A percentile compares a stretch with the other conserved stretches of the same genome.
Evolutionary conservation across 1,140 invertebrate genomes (phyloP).

Genomic region (Musca vetustissima): DNA sequence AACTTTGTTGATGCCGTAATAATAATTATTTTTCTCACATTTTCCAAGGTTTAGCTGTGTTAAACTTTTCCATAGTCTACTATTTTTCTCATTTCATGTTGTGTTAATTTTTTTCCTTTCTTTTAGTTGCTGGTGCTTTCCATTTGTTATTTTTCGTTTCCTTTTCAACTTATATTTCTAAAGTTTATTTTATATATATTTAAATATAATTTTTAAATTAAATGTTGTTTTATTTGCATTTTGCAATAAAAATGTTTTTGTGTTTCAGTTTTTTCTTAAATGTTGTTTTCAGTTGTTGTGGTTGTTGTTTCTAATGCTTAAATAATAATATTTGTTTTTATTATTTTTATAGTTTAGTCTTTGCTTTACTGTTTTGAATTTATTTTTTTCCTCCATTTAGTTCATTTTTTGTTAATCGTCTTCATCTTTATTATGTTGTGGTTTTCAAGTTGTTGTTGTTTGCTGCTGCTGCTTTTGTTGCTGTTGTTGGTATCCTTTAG

Average conservation of each 20-base stretch:
- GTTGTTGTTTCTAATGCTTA: slow-evolving; percentile 9
- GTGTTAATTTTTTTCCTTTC: neutral
- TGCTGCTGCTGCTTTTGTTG: slow-evolving; percentile 5
- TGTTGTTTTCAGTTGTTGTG: slow-evolving; percentile 21
- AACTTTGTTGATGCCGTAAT: slow-evolving; percentile 8
- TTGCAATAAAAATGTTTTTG: slow-evolving; percentile 23
- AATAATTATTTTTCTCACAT: slow-evolving; percentile 11
- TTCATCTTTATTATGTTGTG: slow-evolving; percentile 11
- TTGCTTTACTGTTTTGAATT: slow-evolving; percentile 39
- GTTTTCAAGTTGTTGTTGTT: slow-evolving; percentile 21
- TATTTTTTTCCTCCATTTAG: slow-evolving; percentile 24
- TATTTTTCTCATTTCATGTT: neutral
- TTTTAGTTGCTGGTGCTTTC: neutral
- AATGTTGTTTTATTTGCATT: slow-evolving; percentile 10
- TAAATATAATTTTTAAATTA: neutral
- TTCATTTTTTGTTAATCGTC: neutral
- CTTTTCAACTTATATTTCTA: neutral
- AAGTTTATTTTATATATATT: neutral
- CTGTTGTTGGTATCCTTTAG: slow-evolving; percentile 30
- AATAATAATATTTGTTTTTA: slow-evolving; percentile 3
- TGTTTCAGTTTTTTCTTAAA: neutral
- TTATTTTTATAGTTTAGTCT: slow-evolving; percentile 19
- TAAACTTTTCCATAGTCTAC: neutral
- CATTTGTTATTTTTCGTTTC: neutral
- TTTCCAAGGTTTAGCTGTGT: neutral